These are phyloP conservation scores for Cheilosia grossa DNA, from an alignment of 2,888 invertebrate species.

Conservation along the genomic window DNA sequence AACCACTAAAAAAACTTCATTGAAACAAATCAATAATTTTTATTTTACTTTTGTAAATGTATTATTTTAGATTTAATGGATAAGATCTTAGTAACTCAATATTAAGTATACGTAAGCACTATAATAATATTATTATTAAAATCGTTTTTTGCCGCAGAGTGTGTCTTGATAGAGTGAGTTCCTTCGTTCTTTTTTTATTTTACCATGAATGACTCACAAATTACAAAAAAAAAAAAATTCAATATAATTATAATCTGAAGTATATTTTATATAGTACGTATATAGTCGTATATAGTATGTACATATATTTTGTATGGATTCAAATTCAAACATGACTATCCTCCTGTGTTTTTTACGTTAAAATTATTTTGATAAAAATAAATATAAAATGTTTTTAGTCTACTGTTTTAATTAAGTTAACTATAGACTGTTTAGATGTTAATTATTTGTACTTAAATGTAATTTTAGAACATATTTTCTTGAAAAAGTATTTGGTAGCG, in stretches of 20 bases:
- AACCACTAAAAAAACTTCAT: too few relatives aligned
- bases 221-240: too few relatives aligned
- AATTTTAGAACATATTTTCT: constrained; percentile 5
- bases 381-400: background rate
- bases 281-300: too few relatives aligned
- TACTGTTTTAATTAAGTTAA: constrained; percentile 32
- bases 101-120: constrained; percentile 59
- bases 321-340: constrained; percentile 12
- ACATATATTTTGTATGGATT: background rate
- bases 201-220: too few relatives aligned
- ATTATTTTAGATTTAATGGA: constrained; percentile 61
- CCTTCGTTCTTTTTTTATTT: too few relatives aligned
- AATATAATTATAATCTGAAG: too few relatives aligned
- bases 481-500: constrained; percentile 42
- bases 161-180: background rate
- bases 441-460: constrained; percentile 46
- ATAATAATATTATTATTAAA: constrained; percentile 18
- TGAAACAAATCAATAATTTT: too few relatives aligned
- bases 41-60: too few relatives aligned
- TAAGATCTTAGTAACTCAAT: constrained; percentile 46
- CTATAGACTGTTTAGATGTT: constrained; percentile 63
- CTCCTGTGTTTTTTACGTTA: background rate
- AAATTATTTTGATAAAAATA: background rate
- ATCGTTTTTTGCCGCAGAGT: constrained; percentile 48
- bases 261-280: too few relatives aligned